Percentiles rank a stretch among this genome's conserved stretches.
Conservation (phyloP, 2,113 vertebrate genomes). For the Ellobius talpinus region DNA sequence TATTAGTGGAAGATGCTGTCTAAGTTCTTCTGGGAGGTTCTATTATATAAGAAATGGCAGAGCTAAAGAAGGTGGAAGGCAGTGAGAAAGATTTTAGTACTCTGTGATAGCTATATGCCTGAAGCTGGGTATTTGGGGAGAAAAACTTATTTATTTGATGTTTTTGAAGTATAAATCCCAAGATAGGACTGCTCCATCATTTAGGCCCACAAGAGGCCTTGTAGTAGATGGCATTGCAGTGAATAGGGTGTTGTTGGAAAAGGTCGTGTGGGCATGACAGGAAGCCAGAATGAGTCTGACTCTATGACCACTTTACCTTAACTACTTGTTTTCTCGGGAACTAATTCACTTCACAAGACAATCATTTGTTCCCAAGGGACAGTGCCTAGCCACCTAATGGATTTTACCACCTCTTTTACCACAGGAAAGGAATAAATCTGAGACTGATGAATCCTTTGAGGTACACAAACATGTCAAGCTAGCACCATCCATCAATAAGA, state of each 20-base stretch:
- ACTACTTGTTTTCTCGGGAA: neutral
- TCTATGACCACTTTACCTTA: neutral
- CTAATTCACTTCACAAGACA: neutral
- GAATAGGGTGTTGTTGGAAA: neutral
- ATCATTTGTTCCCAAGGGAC: no score
- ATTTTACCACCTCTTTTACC: neutral
- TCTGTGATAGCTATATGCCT: neutral
- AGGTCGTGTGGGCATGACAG: neutral
- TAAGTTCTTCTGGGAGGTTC: neutral
- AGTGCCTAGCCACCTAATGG: neutral
- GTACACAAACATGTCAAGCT: no score
- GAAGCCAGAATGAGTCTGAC: neutral
- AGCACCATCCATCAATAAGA: neutral
- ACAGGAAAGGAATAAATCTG: no score
- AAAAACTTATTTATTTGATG: neutral
- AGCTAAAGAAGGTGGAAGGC: neutral
- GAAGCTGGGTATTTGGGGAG: neutral
- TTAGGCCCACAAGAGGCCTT: neutral
- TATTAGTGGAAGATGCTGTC: neutral
- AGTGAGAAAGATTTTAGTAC: neutral
- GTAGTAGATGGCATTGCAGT: rapidly evolving
- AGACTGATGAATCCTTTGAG: neutral
- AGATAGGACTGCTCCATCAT: neutral
- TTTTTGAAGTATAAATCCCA: neutral
- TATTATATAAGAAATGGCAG: neutral